Evolutionary conservation across 2,888 invertebrate species (phyloP), one percentile per base, ranked within the genome.

Genomic region (Biston stratarius): DNA sequence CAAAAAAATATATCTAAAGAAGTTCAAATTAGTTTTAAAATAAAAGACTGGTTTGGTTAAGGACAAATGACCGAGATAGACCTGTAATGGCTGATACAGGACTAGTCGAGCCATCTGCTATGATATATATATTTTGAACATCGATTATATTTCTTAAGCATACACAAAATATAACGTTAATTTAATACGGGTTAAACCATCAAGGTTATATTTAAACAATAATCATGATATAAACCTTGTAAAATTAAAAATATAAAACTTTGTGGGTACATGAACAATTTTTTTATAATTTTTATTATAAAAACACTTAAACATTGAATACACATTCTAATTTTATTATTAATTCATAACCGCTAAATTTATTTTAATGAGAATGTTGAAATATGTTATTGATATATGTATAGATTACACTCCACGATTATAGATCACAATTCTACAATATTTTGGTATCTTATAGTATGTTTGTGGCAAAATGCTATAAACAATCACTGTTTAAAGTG

Each of bases 191-290:
- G 33, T 9, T 1, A 59, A 38, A 40, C 14, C 14, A n/a, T 53
- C 15, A 53, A 53, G 34, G 36, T 15, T 40, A 59, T 58, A 14
- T 14, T 24, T 11, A 12, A 40, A 58, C 38, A 68, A 63, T 68
- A 58, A 38, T 12, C 14, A 0, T 24, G 66, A 63, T 67, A 55
- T 58, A 64, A 74, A 75, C 67, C 74, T 64, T 66, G 49, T 63
- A 73, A 48, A 72, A 69, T 68, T 62, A 71, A 68, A 61, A 73
- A 66, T 66, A 71, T 71, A 73, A 66, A 77, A 70, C 70, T 80
- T 70, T 84, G 89, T 91, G 91, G 92, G 91, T 91, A 89, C 89
- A 93, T 89, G 90, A 93, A 92, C 93, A 84, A 81, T 87, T 88
- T 84, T n/a, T 72, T 72, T 72, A 68, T 70, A 60, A 74, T 24